These are phyloP conservation scores for Merops nubicus DNA, from an alignment of 2,113 vertebrate genomes.

Conservation along the genomic window DNA sequence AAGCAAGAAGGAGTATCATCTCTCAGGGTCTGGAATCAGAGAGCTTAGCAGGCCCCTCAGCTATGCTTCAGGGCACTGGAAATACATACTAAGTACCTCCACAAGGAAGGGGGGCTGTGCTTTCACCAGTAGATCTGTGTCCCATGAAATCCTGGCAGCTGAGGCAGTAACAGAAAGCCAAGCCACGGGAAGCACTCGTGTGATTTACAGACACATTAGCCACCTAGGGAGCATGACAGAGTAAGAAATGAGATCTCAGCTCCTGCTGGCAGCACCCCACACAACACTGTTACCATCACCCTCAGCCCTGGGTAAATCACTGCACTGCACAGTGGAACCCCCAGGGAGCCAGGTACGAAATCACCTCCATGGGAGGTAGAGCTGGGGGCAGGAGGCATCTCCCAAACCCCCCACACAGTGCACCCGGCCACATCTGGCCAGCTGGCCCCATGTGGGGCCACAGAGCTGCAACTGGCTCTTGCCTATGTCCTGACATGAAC, in stretches of 20 bases:
- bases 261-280: not conserved
- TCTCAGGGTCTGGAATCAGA: not conserved
- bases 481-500: not conserved
- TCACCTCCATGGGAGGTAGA: not conserved
- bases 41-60: not conserved
- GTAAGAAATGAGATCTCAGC: not conserved
- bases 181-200: not conserved
- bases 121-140: not conserved
- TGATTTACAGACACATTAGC: constrained; percentile 11
- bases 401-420: not conserved
- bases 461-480: not conserved
- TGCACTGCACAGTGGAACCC: not conserved
- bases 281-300: rapidly evolving
- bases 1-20: not conserved
- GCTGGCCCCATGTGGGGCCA: not conserved
- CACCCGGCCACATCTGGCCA: not conserved
- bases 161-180: not conserved
- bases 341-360: not conserved
- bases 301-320: not conserved
- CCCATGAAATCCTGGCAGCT: constrained; percentile 11
- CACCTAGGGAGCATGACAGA: not conserved
- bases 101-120: not conserved
- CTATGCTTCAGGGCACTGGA: not conserved
- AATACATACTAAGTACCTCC: not conserved
- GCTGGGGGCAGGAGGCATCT: not conserved